Conservation (phyloP, 2,113 vertebrate species). For the Hippocampus abdominalis region DNA sequence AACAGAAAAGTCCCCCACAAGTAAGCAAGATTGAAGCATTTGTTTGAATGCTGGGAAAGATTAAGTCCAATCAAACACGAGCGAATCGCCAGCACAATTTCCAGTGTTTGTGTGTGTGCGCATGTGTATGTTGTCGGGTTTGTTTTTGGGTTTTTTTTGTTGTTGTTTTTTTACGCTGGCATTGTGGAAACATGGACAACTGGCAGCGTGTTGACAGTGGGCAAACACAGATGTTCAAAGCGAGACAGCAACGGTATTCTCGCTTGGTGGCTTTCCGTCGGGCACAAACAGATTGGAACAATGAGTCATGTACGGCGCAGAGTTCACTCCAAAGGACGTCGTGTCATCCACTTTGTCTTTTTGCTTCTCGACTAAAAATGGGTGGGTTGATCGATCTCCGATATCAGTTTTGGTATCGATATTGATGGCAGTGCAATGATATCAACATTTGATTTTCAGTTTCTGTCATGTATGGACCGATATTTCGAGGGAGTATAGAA, state of each 20-base stretch:
- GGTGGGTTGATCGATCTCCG: too few relatives aligned
- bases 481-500: too few relatives aligned
- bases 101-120: conserved; percentile 45
- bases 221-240: conserved; percentile 76
- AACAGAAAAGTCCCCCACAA: conserved; percentile 2
- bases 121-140: too few relatives aligned
- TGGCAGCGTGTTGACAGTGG: conserved; percentile 55
- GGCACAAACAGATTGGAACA: conserved; percentile 19
- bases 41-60: conserved; percentile 64
- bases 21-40: conserved; percentile 49
- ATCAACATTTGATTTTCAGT: too few relatives aligned
- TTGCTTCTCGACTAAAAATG: too few relatives aligned
- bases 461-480: too few relatives aligned
- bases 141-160: neutral
- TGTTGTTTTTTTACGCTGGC: conserved; percentile 43
- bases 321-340: neutral
- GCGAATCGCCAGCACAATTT: conserved; percentile 39
- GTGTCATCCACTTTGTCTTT: too few relatives aligned
- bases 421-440: too few relatives aligned
- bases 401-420: too few relatives aligned
- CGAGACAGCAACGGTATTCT: conserved; percentile 54
- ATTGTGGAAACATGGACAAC: conserved; percentile 54
- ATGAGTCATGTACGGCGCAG: neutral
- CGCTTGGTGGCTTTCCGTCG: conserved; percentile 45
- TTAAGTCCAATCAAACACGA: conserved; percentile 57